A percentile compares a stretch with the other conserved stretches of the same genome.
phyloP scores from a whole-genome alignment of 2,113 vertebrate species.

The Herpetotheres cachinnans region DNA sequence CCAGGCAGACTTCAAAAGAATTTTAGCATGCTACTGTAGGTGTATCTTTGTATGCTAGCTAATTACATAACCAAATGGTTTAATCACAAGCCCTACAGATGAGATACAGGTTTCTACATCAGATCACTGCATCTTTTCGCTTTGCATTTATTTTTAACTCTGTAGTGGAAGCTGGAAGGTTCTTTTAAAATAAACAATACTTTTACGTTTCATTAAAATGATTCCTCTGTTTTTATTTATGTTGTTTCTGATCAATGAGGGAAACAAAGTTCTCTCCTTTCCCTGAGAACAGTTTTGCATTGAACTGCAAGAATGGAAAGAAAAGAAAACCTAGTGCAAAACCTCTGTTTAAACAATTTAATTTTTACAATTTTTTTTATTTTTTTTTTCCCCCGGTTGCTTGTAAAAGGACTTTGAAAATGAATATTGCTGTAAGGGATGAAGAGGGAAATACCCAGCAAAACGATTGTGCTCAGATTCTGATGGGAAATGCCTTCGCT shows the following conservation, averaged over 20 bases:
- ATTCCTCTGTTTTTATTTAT: not conserved
- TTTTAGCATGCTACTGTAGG: conserved; percentile 26
- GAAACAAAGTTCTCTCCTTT: conserved; percentile 4
- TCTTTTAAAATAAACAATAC: not conserved
- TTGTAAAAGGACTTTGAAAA: not conserved
- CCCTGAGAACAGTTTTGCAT: not conserved
- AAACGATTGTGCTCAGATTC: not conserved
- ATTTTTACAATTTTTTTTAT: not conserved
- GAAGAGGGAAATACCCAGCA: not conserved
- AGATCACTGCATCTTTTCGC: not conserved
- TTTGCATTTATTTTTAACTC: not conserved
- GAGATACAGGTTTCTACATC: not conserved
- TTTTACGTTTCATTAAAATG: not conserved
- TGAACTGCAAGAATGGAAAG: not conserved
- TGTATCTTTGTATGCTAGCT: conserved; percentile 51
- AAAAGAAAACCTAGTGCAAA: not conserved
- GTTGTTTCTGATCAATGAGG: not conserved
- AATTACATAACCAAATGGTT: conserved; percentile 63
- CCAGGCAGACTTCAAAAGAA: conserved; percentile 67
- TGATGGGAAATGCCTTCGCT: not conserved
- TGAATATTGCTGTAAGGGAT: not conserved
- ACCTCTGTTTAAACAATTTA: not conserved
- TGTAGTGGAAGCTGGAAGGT: not conserved
- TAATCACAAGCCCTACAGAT: conserved; percentile 50
- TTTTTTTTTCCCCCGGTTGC: not conserved